These are phyloP conservation scores for Toxotes lorentzi DNA, from an alignment of 2,797 vertebrate species.

Conservation along the genomic window DNA sequence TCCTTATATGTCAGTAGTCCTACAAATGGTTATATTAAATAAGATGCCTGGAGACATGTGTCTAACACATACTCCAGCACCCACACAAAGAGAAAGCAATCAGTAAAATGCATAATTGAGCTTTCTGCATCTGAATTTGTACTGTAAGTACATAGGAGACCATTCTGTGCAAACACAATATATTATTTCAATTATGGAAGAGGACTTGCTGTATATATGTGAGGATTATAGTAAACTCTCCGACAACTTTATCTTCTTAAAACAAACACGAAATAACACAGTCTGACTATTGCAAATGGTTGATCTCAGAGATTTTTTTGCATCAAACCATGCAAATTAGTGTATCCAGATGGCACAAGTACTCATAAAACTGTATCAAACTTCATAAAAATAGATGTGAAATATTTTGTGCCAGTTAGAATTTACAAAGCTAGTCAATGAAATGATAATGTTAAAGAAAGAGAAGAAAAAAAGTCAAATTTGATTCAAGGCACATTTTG, in stretches of 20 bases:
- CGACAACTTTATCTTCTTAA: background rate
- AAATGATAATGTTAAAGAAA: background rate
- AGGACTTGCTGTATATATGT: background rate
- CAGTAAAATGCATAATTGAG: conserved; percentile 12
- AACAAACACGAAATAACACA: background rate
- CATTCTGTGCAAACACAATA: background rate
- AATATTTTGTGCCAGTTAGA: background rate
- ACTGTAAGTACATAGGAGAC: background rate
- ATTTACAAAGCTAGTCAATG: background rate
- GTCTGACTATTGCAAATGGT: conserved; percentile 13
- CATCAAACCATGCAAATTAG: background rate
- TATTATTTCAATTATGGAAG: conserved; percentile 4
- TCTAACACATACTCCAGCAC: conserved; percentile 16
- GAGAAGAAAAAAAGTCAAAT: background rate
- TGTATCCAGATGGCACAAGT: background rate
- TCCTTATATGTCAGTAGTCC: conserved; percentile 9
- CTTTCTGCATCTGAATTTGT: conserved; percentile 10
- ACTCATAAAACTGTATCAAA: background rate
- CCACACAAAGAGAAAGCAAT: conserved; percentile 8
- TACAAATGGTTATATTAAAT: conserved; percentile 19
- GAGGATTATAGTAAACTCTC: background rate
- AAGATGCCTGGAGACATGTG: conserved; percentile 22
- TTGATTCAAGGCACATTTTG: background rate
- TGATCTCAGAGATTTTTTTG: background rate
- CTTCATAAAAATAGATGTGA: background rate